A percentile compares a stretch with the other conserved stretches of the same genome.
These are phyloP conservation scores for Medauroidea extradentata DNA, from an alignment of 1,140 invertebrate species.

Conservation along the genomic window DNA sequence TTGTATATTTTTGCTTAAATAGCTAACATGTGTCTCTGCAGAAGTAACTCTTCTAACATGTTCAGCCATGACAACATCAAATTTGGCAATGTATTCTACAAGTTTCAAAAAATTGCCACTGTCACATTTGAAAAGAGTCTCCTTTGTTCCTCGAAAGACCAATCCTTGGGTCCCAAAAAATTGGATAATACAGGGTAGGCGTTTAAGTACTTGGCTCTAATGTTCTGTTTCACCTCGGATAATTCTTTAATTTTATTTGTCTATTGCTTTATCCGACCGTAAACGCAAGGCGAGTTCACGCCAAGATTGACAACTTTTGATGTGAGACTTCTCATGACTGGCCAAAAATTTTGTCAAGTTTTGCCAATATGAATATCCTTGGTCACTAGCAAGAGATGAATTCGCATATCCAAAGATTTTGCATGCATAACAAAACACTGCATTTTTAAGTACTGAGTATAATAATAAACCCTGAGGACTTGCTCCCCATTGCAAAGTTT, in stretches of 20 bases:
- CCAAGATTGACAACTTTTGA: neutral
- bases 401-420: slow-evolving; percentile 4
- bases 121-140: slow-evolving; percentile 15
- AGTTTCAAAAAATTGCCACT: slow-evolving; percentile 3
- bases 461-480: slow-evolving; percentile 7
- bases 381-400: neutral
- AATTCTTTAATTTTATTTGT: slow-evolving; percentile 20
- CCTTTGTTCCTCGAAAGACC: slow-evolving; percentile 18
- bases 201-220: slow-evolving; percentile 11
- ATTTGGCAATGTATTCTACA: slow-evolving; percentile 15
- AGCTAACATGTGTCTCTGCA: slow-evolving; percentile 2
- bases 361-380: slow-evolving; percentile 10
- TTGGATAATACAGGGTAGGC: slow-evolving; percentile 18
- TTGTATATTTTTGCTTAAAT: slow-evolving; percentile 13
- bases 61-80: slow-evolving; percentile 17
- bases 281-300: too few species aligned
- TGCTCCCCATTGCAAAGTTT: slow-evolving; percentile 12
- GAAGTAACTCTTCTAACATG: neutral
- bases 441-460: slow-evolving; percentile 7
- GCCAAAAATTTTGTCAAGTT: slow-evolving; percentile 4
- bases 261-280: slow-evolving; percentile 14
- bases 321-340: slow-evolving; percentile 12
- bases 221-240: slow-evolving; percentile 3
- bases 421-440: slow-evolving; percentile 10
- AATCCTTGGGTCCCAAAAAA: slow-evolving; percentile 19